Evolutionary conservation across 2,888 invertebrate genomes (phyloP).

Genomic region (Zele albiditarsus): DNA sequence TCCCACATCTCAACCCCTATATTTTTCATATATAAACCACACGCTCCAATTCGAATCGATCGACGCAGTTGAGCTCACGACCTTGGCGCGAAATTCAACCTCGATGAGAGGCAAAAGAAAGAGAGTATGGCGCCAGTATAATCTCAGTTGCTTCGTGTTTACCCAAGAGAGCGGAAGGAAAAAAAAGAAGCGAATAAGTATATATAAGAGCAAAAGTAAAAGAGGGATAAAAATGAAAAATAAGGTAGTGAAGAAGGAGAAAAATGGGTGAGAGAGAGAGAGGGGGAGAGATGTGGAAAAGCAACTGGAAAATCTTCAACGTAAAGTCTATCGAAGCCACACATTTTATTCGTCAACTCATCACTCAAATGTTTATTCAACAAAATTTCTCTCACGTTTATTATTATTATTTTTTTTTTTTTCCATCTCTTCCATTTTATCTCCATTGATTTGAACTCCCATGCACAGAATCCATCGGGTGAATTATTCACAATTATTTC

Average conservation of each 20-base stretch:
- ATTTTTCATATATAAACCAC: constrained; percentile 1
- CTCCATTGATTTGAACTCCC: too few relatives aligned
- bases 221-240: not conserved
- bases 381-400: not conserved
- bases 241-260: not conserved
- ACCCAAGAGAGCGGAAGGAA: constrained; percentile 8
- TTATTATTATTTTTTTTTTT: not conserved
- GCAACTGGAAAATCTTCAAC: not conserved
- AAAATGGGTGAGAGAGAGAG: not conserved
- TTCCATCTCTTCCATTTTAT: not conserved
- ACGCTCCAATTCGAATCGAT: constrained; percentile 31
- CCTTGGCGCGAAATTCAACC: constrained; percentile 48
- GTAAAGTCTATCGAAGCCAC: constrained; percentile 1
- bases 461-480: too few relatives aligned
- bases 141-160: constrained; percentile 11
- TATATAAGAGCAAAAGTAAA: not conserved
- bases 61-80: constrained; percentile 3
- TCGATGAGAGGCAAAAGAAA: not conserved
- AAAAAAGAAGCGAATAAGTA: not conserved
- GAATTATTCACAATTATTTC: too few relatives aligned
- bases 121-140: constrained; percentile 11
- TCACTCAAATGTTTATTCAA: not conserved
- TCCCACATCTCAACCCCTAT: not conserved
- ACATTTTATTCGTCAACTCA: not conserved
- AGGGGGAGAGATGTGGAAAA: not conserved